These are phyloP conservation scores for Gortyna flavago DNA, from an alignment of 2,888 invertebrate genomes.

Conservation along the genomic window DNA sequence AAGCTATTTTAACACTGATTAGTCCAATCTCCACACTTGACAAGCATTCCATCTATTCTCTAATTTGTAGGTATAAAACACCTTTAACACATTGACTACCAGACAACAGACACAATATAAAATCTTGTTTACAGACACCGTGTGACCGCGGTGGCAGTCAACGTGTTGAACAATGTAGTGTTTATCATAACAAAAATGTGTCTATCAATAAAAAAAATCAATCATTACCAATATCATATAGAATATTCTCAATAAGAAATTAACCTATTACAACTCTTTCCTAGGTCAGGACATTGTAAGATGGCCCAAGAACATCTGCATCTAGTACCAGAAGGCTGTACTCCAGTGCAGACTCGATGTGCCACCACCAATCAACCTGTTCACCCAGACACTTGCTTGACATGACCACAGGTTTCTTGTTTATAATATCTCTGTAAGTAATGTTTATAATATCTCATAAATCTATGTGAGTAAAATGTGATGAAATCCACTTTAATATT, in stretches of 20 bases:
- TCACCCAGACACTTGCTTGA: conserved; percentile 98
- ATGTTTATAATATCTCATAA: too few relatives aligned
- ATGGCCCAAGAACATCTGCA: conserved; percentile 99
- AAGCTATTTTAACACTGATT: conserved; percentile 92
- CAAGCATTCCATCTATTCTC: neutral
- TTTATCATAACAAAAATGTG: neutral
- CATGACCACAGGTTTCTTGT: conserved; percentile 96
- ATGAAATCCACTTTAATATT: too few relatives aligned
- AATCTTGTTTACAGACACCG: too few relatives aligned
- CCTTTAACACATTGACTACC: too few relatives aligned
- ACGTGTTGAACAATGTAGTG: neutral
- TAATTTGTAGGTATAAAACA: conserved; percentile 2
- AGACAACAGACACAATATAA: too few relatives aligned
- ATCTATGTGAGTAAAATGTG: neutral
- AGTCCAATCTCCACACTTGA: conserved; percentile 59
- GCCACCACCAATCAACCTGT: conserved; percentile 99
- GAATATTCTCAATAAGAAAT: too few relatives aligned
- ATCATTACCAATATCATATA: too few relatives aligned
- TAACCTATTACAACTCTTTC: conserved; percentile 17
- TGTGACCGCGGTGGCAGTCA: too few relatives aligned
- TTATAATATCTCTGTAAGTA: too few relatives aligned
- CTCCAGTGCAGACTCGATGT: conserved; percentile 99
- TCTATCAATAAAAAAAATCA: neutral
- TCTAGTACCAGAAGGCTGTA: conserved; percentile 98
- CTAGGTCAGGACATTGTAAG: conserved; percentile 99